Conservation (phyloP, 2,113 vertebrate genomes). For the Lamprotornis superbus region DNA sequence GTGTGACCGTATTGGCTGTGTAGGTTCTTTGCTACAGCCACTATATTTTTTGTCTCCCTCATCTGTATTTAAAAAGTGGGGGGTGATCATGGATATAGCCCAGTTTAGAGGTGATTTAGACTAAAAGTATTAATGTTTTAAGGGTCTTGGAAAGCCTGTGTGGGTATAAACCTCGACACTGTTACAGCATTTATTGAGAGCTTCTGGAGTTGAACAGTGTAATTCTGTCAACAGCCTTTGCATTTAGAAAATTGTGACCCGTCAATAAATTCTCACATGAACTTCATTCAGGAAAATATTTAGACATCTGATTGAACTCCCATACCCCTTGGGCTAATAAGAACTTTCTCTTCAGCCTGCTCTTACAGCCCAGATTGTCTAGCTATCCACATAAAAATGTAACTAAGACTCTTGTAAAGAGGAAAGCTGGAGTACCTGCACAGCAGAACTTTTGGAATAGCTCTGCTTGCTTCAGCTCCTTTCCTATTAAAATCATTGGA, state of each 20-base stretch:
- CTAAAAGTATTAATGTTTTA: background rate
- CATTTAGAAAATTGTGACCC: background rate
- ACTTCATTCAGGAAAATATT: background rate
- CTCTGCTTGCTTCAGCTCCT: background rate
- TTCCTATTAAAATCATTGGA: slow-evolving; percentile 18
- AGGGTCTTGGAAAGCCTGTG: background rate
- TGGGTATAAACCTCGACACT: background rate
- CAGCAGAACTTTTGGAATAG: background rate
- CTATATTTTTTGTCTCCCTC: background rate
- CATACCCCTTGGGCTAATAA: background rate
- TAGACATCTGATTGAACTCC: background rate
- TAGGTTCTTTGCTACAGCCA: background rate
- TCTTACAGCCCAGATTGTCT: background rate
- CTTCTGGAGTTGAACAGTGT: background rate
- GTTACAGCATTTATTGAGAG: background rate
- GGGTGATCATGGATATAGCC: background rate
- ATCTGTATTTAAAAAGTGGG: background rate
- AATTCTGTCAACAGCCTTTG: background rate
- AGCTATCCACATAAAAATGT: background rate
- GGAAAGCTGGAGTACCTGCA: background rate
- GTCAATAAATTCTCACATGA: background rate
- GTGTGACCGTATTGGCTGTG: background rate
- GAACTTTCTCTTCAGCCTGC: background rate
- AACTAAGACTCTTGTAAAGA: background rate
- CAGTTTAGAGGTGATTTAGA: background rate